Evolutionary conservation across 1,140 invertebrate genomes (phyloP).

Genomic region (Dermatophagoides farinae): DNA sequence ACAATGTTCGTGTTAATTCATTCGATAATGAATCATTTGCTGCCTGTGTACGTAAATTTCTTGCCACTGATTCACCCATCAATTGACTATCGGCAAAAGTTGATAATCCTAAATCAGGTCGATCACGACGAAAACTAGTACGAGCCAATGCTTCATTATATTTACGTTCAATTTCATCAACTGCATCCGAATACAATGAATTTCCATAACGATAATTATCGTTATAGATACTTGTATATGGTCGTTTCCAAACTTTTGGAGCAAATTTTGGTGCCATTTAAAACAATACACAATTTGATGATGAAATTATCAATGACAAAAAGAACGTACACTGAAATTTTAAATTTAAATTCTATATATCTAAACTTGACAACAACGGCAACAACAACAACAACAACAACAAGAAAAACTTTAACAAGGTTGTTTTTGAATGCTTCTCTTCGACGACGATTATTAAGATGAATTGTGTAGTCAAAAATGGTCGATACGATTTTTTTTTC

Average conservation of each 20-base stretch:
- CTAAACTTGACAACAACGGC: neutral
- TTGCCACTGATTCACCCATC: neutral
- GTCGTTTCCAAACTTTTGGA: constrained; percentile 19
- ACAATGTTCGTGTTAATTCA: neutral
- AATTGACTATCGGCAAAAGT: constrained; percentile 9
- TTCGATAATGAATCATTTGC: neutral
- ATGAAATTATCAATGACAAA: neutral
- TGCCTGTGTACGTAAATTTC: neutral
- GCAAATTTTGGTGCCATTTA: constrained; percentile 14
- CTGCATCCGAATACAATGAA: constrained; percentile 19
- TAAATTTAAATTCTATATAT: neutral
- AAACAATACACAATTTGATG: neutral
- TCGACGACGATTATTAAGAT: too few relatives aligned
- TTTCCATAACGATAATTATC: constrained; percentile 22
- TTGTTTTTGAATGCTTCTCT: too few relatives aligned
- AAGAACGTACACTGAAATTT: neutral
- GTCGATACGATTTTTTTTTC: too few relatives aligned
- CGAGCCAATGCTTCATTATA: constrained; percentile 12
- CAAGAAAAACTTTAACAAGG: too few relatives aligned
- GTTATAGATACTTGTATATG: constrained; percentile 20
- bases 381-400: neutral
- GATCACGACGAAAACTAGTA: constrained; percentile 12
- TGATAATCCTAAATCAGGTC: constrained; percentile 15
- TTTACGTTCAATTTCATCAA: constrained; percentile 19
- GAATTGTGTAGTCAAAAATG: too few relatives aligned